Conservation (phyloP, 2,113 vertebrate species). For the Gallinago media region DNA sequence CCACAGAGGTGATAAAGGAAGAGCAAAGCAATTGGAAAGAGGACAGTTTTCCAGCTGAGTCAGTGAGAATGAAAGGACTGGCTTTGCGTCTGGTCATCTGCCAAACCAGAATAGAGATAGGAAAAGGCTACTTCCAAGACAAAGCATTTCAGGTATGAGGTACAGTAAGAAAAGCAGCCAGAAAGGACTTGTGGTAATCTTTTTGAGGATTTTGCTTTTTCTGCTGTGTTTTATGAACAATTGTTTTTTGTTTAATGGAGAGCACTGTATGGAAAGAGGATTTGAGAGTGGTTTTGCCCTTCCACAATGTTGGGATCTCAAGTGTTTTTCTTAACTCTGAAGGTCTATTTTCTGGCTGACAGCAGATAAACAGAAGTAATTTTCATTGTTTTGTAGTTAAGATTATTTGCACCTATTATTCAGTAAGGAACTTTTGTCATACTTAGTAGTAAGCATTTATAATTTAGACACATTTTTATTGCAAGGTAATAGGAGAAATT, state of each 20-base stretch:
- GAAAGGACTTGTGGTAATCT: not conserved
- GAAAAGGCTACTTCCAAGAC: not conserved
- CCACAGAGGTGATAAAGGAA: not conserved
- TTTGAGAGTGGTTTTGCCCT: not conserved
- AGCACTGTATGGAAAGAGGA: not conserved
- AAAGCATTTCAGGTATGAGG: not conserved
- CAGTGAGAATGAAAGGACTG: not conserved
- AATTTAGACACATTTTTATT: not conserved
- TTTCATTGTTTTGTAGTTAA: not conserved
- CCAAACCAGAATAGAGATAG: not conserved
- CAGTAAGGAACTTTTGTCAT: not conserved
- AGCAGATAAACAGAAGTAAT: not conserved
- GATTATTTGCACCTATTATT: not conserved
- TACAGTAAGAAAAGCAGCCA: not conserved
- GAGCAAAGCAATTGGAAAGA: not conserved
- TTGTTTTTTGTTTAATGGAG: slow-evolving; percentile 27
- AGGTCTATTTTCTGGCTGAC: not conserved
- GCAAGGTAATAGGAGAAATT: not conserved
- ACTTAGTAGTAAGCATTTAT: not conserved
- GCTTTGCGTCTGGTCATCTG: not conserved
- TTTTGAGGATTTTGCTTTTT: not conserved
- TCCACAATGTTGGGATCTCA: not conserved
- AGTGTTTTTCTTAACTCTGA: not conserved
- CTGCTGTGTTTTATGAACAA: not conserved
- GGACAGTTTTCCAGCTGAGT: not conserved